These are phyloP conservation scores for Rhabditophanes sp. DNA, from an alignment of 2,888 invertebrate species.

Conservation along the genomic window DNA sequence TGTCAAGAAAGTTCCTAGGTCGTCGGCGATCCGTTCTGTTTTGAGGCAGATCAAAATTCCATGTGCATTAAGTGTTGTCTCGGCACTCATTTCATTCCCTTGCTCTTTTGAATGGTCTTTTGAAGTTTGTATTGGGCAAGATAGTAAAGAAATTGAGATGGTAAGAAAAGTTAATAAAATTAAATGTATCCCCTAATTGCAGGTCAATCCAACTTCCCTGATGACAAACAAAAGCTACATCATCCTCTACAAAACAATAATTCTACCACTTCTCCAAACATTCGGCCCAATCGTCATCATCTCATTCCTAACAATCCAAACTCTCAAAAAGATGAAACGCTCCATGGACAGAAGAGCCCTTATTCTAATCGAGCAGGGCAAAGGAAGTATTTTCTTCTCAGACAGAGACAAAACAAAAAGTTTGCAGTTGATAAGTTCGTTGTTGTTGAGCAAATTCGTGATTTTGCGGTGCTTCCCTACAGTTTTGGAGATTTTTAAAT, in stretches of 20 bases:
- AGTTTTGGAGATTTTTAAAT: constrained; percentile 10
- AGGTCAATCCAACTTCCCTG: constrained; percentile 13
- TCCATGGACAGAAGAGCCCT: constrained; percentile 26
- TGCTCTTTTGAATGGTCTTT: constrained; percentile 16
- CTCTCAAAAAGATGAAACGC: constrained; percentile 16
- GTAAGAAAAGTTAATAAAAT: too few relatives aligned
- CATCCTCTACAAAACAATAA: constrained; percentile 16
- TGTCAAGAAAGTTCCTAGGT: constrained; percentile 3
- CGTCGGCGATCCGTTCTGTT: constrained; percentile 6
- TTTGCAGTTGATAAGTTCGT: constrained; percentile 23
- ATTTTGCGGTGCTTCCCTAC: constrained; percentile 26
- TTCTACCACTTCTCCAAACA: constrained; percentile 22
- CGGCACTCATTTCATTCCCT: constrained; percentile 22
- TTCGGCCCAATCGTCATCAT: constrained; percentile 26
- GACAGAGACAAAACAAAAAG: constrained; percentile 26
- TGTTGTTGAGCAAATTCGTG: constrained; percentile 26
- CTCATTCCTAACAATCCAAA: constrained; percentile 18
- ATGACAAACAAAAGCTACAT: constrained; percentile 14
- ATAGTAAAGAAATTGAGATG: background rate
- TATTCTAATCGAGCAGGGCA: constrained; percentile 26
- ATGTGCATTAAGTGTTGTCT: constrained; percentile 18
- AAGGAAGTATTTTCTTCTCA: constrained; percentile 21
- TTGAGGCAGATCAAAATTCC: constrained; percentile 20
- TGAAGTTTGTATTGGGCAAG: constrained; percentile 1
- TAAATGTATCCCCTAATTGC: too few relatives aligned